phyloP scores from a whole-genome alignment of 1,140 invertebrate genomes.

The Danaus plexippus region DNA sequence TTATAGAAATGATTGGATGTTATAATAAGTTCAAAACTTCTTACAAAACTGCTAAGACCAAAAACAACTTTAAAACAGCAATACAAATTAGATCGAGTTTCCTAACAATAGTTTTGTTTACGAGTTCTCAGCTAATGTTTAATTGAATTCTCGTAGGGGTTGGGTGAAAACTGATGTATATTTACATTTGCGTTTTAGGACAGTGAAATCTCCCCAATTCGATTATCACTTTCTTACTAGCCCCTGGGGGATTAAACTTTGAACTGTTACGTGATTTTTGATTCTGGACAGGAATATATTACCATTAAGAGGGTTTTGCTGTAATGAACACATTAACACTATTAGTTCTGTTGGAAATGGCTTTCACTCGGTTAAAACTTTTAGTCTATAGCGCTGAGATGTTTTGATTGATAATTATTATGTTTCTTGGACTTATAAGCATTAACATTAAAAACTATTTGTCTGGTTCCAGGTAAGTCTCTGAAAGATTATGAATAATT shows the following conservation, averaged over 20 bases:
- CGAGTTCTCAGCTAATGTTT: slow-evolving; percentile 58
- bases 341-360: background rate
- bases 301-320: slow-evolving; percentile 14
- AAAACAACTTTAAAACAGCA: slow-evolving; percentile 4
- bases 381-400: background rate
- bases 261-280: slow-evolving; percentile 10
- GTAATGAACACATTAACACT: slow-evolving; percentile 3
- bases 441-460: too few relatives aligned
- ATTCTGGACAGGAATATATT: slow-evolving; percentile 6
- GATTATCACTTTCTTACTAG: slow-evolving; percentile 40
- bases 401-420: too few relatives aligned
- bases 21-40: too few relatives aligned
- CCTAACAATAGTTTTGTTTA: slow-evolving; percentile 57
- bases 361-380: slow-evolving; percentile 1
- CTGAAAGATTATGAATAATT: too few relatives aligned
- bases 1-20: too few relatives aligned
- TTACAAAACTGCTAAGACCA: too few relatives aligned
- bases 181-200: slow-evolving; percentile 44
- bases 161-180: slow-evolving; percentile 35
- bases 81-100: slow-evolving; percentile 18
- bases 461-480: too few relatives aligned
- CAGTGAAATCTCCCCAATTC: slow-evolving; percentile 23
- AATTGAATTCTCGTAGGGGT: slow-evolving; percentile 54
- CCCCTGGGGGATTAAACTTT: slow-evolving; percentile 19
- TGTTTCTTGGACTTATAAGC: too few relatives aligned